These are phyloP conservation scores for Plebejus melissa DNA, from an alignment of 2,888 invertebrate genomes.

Conservation along the genomic window DNA sequence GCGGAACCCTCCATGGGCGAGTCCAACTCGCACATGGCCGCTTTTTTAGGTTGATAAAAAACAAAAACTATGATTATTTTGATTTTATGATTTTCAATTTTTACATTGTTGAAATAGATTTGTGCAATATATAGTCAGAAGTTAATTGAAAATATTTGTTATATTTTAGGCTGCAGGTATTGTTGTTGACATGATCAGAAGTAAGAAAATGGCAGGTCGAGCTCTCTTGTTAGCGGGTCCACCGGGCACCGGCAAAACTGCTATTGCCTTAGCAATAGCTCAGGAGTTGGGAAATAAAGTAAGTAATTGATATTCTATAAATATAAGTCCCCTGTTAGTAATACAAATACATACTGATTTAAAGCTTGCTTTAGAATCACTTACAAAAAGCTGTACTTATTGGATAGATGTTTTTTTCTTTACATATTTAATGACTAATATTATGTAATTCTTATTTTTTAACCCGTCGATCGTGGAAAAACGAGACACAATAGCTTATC, in stretches of 20 bases:
- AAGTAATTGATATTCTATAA: constrained; percentile 33
- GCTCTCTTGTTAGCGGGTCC: constrained; percentile 97
- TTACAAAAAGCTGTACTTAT: no score
- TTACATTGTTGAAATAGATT: neutral
- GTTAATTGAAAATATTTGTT: neutral
- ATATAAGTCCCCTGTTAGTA: no score
- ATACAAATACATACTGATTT: no score
- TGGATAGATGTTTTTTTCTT: no score
- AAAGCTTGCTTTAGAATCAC: no score
- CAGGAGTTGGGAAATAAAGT: constrained; percentile 97
- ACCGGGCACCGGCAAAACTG: constrained; percentile 98
- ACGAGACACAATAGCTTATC: no score
- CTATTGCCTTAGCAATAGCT: constrained; percentile 97
- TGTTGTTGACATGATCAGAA: constrained; percentile 96
- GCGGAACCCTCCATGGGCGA: no score
- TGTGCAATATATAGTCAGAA: neutral
- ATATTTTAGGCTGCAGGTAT: constrained; percentile 93
- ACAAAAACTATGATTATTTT: neutral
- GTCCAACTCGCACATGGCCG: no score
- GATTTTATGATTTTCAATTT: neutral
- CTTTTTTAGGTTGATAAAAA: neutral
- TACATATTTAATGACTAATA: neutral
- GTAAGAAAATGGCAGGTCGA: constrained; percentile 98
- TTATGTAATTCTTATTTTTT: neutral
- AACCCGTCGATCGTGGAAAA: no score